Base-by-base conservation (phyloP, 2,113 vertebrate genomes). In the Rhagologus leucostigma region DNA sequence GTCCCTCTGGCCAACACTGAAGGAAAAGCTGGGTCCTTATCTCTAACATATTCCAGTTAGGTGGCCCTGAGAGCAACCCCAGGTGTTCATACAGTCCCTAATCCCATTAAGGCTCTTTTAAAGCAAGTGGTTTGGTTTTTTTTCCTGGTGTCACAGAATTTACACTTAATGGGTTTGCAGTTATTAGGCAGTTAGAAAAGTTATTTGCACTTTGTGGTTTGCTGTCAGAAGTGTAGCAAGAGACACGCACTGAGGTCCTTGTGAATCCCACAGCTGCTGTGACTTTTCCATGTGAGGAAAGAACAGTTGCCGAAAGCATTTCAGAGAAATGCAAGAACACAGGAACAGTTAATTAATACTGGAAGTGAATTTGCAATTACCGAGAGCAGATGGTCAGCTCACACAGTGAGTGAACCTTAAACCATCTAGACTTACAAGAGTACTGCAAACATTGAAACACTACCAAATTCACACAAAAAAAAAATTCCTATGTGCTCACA, bases 251-350 rank as follows among this genome's bases (percentile, higher is more conserved):
- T 16, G 6, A 65, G 68, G 71, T 96, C 96, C 95, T 77, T 87
- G 95, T 90, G 97, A 96, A 91, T 92, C 93, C 86, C 91, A 91
- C 97, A 98, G 97, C 98, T 97, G 98, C 82, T 92, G 90, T 84
- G 88, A 94, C 87, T 89, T 93, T 79, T 86, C 85, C n/a, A 74
- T 74, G 15, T 16, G 50, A 78, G 73, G 76, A 90, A 64, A 55
- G 63, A 93, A 69, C 95, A 97, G 94, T 97, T 96, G 98, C 97
- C 55, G 15, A 78, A 93, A 96, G 96, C 96, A 89, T 97, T 96
- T 96, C 32, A 94, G 88, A 97, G 94, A 88, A 32, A 64, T 69
- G 86, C 82, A 89, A 93, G 93, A 96, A 95, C 83, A 95, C 44
- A 87, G 88, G 71, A 97, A 87, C 84, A 86, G 77, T 97, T 96